Conservation (phyloP, 2,113 vertebrate genomes). For the Callaeas wilsoni region DNA sequence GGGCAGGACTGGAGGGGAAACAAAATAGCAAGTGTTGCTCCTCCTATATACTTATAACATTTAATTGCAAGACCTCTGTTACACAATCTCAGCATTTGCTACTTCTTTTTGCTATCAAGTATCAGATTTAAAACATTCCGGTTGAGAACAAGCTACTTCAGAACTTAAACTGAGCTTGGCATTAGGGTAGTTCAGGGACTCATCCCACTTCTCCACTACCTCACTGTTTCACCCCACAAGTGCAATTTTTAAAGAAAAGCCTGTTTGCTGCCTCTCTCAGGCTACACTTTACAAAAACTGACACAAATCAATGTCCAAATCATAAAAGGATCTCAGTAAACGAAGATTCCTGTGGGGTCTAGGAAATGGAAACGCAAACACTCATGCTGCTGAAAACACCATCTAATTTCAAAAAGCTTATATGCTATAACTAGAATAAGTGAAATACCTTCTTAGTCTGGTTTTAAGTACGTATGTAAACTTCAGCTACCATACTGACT, state of each 20-base stretch:
- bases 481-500: background rate
- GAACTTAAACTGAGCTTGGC: accelerated
- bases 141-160: background rate
- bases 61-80: background rate
- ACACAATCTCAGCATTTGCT: background rate
- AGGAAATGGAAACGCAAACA: background rate
- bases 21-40: background rate
- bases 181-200: background rate
- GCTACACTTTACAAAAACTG: background rate
- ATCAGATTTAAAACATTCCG: background rate
- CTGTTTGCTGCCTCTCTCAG: background rate
- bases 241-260: background rate
- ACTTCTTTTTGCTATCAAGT: background rate
- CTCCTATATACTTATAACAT: accelerated
- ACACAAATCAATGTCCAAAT: background rate
- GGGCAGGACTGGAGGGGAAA: background rate
- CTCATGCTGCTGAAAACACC: background rate
- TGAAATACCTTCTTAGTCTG: background rate
- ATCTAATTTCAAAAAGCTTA: background rate
- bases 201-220: accelerated
- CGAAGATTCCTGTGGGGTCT: accelerated
- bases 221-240: accelerated
- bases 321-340: background rate
- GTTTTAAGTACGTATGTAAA: background rate
- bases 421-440: background rate